Base-by-base conservation (phyloP, 2,888 invertebrate genomes). In the Sipha maydis region DNA sequence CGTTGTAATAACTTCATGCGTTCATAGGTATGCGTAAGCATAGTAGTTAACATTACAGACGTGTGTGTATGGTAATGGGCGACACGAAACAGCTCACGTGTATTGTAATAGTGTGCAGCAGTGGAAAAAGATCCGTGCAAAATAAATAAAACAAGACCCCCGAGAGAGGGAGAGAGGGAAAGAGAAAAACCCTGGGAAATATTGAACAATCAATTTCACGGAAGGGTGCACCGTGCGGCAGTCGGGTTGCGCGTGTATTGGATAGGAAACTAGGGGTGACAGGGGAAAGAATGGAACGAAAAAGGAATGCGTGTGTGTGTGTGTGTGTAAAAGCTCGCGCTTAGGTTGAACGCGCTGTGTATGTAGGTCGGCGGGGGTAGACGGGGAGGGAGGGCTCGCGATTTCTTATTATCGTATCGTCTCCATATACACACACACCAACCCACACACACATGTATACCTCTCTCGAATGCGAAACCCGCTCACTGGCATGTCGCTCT, bases 201-300 rank as follows among this genome's bases (percentile, higher is more conserved):
- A 88, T 88, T 88, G 88, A 88, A 88, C 88, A 88, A 88, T 88
- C 88, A 88, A 88, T 88, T 88, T 88, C 88, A 88, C 88, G 88
- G 88, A 80, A 88, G 88, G 88, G 88, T 88, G 88, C 80, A 88
- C 75, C 88, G 80, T 21, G 76, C 67, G 31, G 38, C 75, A 19
- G 73, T 61, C 71, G 71, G 54, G 56, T 76, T 76, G 84, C 84
- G 84, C 71, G 76, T 41, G 61, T 61, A 21, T 54, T 1, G 38
- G 34, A n/a, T 17, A 21, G 17, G 61, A 25, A 5, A 28, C 34
- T n/a, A 1, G 71, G 9, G 21, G 8, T 71, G 19, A 54, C 56
- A 5, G 31, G 34, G 3, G 56, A 17, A 28, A 25, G 31, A 34
- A 25, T 11, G 61, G n/a, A 67, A 61, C 76, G 76, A 31, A 78